These are phyloP conservation scores for Agrochola lychnidis DNA, from an alignment of 2,888 invertebrate genomes.

Conservation along the genomic window DNA sequence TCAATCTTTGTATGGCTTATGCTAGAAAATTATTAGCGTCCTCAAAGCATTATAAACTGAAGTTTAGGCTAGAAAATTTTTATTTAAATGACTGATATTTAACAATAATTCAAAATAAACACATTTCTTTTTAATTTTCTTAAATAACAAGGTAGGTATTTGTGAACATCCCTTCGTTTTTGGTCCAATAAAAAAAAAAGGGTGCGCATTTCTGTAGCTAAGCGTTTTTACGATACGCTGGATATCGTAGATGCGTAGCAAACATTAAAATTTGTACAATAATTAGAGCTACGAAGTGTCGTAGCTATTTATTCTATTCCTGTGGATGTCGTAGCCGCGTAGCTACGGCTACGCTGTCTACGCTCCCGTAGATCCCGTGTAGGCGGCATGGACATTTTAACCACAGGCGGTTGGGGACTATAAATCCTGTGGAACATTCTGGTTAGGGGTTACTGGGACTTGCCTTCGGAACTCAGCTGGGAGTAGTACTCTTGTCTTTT, in stretches of 20 bases:
- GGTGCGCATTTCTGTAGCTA: background rate
- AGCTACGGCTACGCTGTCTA: constrained; percentile 43
- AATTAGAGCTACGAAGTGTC: constrained; percentile 26
- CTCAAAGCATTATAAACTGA: background rate
- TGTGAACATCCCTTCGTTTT: background rate
- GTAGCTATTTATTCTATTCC: constrained; percentile 26
- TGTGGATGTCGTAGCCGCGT: constrained; percentile 43
- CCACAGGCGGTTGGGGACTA: background rate
- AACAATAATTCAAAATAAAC: background rate
- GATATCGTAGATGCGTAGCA: constrained; percentile 9
- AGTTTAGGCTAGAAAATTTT: too few relatives aligned
- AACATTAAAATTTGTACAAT: background rate
- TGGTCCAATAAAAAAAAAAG: too few relatives aligned
- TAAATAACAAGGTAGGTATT: background rate
- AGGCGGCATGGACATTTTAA: background rate
- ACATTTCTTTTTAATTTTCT: background rate
- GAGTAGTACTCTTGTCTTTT: background rate
- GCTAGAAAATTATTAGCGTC: constrained; percentile 25
- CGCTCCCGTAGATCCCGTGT: constrained; percentile 44
- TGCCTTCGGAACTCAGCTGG: background rate
- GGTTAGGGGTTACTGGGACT: background rate
- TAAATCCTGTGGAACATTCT: constrained; percentile 5
- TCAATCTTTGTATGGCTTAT: background rate
- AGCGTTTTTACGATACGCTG: background rate
- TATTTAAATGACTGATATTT: background rate